phyloP scores from a whole-genome alignment of 2,797 vertebrate genomes.

The Danio aesculapii region DNA sequence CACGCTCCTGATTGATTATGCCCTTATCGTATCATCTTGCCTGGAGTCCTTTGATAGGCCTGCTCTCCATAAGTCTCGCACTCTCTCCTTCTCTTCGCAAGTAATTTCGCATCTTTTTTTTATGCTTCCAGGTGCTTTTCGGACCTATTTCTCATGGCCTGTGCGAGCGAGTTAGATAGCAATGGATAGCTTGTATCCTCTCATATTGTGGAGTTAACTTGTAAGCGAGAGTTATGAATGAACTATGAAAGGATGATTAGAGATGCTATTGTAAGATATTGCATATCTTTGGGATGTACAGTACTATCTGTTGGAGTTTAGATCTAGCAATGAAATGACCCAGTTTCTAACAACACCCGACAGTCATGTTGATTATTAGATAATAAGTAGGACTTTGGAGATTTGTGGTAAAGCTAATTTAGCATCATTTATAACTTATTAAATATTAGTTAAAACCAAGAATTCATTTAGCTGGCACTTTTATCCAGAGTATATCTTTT shows the following conservation, averaged over 20 bases:
- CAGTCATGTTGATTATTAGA: background rate
- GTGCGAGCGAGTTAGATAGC: background rate
- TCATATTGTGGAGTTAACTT: background rate
- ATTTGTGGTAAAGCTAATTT: background rate
- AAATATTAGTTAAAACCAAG: too few species aligned
- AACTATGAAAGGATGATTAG: conserved; percentile 5
- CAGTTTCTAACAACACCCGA: conserved; percentile 8
- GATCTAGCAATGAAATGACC: conserved; percentile 7
- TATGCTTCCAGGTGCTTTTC: conserved; percentile 52
- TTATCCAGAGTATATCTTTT: too few species aligned
- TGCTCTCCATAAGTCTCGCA: conserved; percentile 57
- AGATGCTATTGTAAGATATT: conserved; percentile 14
- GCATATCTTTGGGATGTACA: background rate
- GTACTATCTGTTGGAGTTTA: conserved; percentile 9
- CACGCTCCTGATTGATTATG: conserved; percentile 91
- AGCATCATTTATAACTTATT: too few species aligned
- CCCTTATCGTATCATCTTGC: conserved; percentile 92
- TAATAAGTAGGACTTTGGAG: background rate
- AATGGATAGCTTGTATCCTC: conserved; percentile 22
- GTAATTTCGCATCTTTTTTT: conserved; percentile 60
- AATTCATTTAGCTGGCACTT: too few species aligned
- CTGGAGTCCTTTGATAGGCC: conserved; percentile 84
- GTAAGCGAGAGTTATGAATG: background rate
- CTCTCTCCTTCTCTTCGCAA: conserved; percentile 48
- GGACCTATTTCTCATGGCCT: conserved; percentile 49